These are phyloP conservation scores for Anastrepha obliqua DNA, from an alignment of 1,140 invertebrate genomes.

Conservation along the genomic window DNA sequence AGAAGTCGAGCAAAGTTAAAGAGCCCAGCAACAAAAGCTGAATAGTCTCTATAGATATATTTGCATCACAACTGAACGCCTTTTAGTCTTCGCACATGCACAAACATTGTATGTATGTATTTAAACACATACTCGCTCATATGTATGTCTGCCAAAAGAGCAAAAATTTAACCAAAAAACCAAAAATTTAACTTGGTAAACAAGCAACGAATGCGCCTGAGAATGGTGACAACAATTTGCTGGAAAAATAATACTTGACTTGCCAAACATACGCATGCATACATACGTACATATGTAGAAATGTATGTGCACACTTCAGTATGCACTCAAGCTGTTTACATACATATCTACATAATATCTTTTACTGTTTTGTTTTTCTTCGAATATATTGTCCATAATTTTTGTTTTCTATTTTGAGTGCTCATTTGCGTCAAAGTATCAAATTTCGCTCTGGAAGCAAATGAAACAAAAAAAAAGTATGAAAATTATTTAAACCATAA, in stretches of 20 bases:
- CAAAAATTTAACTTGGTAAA: not conserved
- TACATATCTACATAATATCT: not conserved
- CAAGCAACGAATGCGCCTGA: not conserved
- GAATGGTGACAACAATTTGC: conserved; percentile 46
- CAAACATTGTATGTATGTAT: no score
- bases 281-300: not conserved
- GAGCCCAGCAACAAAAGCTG: no score
- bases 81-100: no score
- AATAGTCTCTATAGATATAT: no score
- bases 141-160: not conserved
- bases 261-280: not conserved
- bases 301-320: not conserved
- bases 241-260: conserved; percentile 42
- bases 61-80: no score
- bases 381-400: conserved; percentile 21
- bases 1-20: no score
- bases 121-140: not conserved
- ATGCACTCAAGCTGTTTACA: no score
- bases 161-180: not conserved
- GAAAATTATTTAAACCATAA: conserved; percentile 20
- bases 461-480: not conserved
- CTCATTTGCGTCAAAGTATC: conserved; percentile 46
- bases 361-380: conserved; percentile 19
- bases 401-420: not conserved
- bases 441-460: conserved; percentile 23